These are phyloP conservation scores for Brenthis daphne DNA, from an alignment of 2,888 invertebrate species.

Conservation along the genomic window DNA sequence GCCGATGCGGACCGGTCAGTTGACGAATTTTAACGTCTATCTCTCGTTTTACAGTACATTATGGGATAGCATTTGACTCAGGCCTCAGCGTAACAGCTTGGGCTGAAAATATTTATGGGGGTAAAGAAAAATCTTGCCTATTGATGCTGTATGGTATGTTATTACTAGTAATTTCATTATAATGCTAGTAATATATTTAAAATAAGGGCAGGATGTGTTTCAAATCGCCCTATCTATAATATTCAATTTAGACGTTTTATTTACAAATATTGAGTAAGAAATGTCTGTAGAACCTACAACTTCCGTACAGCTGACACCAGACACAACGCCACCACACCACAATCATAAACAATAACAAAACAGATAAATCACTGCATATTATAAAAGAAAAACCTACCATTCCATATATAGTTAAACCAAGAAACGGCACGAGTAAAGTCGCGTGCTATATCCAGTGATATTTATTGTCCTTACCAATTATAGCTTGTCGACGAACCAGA, in stretches of 20 bases:
- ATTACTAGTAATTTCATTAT: no score
- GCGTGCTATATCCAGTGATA: constrained; percentile 39
- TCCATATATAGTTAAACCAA: constrained; percentile 2
- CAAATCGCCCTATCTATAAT: no score
- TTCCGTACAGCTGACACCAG: not conserved
- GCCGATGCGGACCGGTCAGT: constrained; percentile 35
- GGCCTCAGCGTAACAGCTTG: not conserved
- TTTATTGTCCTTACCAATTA: constrained; percentile 47
- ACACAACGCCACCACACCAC: constrained; percentile 15
- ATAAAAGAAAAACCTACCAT: constrained; percentile 9
- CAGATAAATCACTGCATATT: constrained; percentile 18
- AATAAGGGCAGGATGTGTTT: no score
- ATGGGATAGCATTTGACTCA: not conserved
- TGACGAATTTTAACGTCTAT: constrained; percentile 33
- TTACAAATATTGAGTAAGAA: no score
- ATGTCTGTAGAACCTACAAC: not conserved
- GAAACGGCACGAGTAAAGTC: constrained; percentile 30
- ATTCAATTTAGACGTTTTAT: no score
- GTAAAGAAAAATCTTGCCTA: no score
- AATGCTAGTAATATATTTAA: no score
- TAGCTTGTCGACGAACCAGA: constrained; percentile 57
- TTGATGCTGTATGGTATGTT: no score
- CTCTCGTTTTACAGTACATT: constrained; percentile 1
- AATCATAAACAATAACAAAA: constrained; percentile 3
- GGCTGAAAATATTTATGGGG: not conserved